A percentile compares a stretch with the other conserved stretches of the same genome.
phyloP scores from a whole-genome alignment of 1,140 invertebrate genomes.

The Bombus superbus region DNA sequence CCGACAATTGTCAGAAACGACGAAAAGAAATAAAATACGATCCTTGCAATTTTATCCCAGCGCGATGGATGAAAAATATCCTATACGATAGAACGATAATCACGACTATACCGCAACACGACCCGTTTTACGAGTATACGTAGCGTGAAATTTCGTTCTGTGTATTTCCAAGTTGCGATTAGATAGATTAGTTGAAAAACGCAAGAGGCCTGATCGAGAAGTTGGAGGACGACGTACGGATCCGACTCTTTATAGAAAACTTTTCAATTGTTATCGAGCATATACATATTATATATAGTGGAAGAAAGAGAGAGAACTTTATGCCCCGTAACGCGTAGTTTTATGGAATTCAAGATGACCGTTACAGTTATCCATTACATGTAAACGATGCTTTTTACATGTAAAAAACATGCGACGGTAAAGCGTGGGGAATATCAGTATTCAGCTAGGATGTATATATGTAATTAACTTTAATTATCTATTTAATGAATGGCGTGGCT shows the following conservation, averaged over 20 bases:
- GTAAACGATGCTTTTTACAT: conserved; percentile 44
- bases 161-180: not conserved
- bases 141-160: not conserved
- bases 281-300: no score
- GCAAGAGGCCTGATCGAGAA: not conserved
- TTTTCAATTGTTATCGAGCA: not conserved
- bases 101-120: not conserved
- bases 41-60: not conserved
- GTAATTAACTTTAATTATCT: conserved; percentile 54
- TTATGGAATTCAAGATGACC: conserved; percentile 35
- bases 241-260: not conserved
- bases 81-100: not conserved
- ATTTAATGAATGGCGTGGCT: conserved; percentile 50
- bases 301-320: conserved; percentile 20
- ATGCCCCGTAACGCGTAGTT: conserved; percentile 24
- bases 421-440: conserved; percentile 41
- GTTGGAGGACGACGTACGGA: no score
- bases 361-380: conserved; percentile 45
- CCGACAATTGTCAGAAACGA: not conserved
- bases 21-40: not conserved
- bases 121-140: not conserved
- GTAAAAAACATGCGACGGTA: conserved; percentile 43
- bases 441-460: conserved; percentile 36
- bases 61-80: not conserved
- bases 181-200: not conserved